A percentile compares a stretch with the other conserved stretches of the same genome.
Conservation (phyloP, 2,888 invertebrate species). For the Alentia gelatinosa region DNA sequence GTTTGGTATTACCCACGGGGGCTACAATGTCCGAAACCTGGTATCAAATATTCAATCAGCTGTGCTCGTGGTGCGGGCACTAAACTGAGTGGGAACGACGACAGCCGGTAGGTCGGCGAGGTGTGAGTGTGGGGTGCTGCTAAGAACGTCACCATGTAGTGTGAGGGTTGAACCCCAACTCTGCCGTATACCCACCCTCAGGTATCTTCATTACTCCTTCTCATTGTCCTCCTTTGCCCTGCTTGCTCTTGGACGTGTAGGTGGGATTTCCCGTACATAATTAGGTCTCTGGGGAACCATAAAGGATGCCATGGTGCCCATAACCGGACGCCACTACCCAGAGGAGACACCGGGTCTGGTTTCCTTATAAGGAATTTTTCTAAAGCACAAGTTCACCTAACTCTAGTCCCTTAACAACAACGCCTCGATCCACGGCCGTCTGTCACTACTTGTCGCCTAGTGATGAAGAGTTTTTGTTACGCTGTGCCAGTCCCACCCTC, state of each 20-base stretch:
- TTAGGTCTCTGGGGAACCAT: no score
- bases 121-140: background rate
- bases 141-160: background rate
- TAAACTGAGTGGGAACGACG: background rate
- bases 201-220: background rate
- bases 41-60: background rate
- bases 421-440: background rate
- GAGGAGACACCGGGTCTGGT: no score
- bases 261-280: no score
- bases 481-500: background rate
- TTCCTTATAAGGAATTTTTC: background rate
- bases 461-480: background rate
- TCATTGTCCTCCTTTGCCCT: background rate
- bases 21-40: background rate
- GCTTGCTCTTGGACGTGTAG: no score
- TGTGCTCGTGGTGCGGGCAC: background rate
- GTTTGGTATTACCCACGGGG: background rate
- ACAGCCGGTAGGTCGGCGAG: background rate
- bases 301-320: no score
- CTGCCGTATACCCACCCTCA: no score
- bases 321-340: no score
- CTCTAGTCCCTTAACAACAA: background rate
- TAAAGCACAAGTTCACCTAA: background rate
- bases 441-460: background rate
- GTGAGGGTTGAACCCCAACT: no score